Base-by-base conservation (phyloP, 2,113 vertebrate genomes). In the Grantiella picta region DNA sequence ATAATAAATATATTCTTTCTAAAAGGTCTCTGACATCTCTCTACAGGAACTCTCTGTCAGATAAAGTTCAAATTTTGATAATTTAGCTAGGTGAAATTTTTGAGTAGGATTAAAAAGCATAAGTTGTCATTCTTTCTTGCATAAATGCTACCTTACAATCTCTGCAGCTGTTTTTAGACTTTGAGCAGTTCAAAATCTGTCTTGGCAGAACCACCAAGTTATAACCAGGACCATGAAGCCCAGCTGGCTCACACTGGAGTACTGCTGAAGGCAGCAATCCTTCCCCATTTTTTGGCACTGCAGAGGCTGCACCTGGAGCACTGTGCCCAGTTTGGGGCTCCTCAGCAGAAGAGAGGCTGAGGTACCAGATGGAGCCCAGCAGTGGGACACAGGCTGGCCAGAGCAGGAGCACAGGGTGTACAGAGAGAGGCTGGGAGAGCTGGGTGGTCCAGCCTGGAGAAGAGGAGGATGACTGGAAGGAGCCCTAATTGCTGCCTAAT, bases 1-100 rank as follows among this genome's bases (percentile, higher is more conserved):
- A 89, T 79, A 76, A 84, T 52, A 91, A 91, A 71, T 82, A 77
- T 12, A 59, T 69, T 85, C 42, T 82, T 88, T 33, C 78, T 92
- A 49, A 87, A 79, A 92, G 57, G 65, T 75, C 77, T 91, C 52
- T 89, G 86, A 79, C 47, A 92, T 78, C 49, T 49, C 63, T 83
- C 65, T 69, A 13, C 36, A 81, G 89, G 72, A 94, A 49, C 40
- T 44, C 35, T 77, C 52, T 84, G 60, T 68, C 83, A 89, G 72
- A 76, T 57, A 63, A 90, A 92, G 49, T 92, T 94, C 70, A 88
- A 12, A 77, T 93, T 88, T 88, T 72, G n/a, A 76, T 89, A 84
- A 82, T 94, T 84, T 76, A 86, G 33, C 29, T 81, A 84, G 77
- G 44, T 77, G 70, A 89, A 94, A 70, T 18, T 84, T 90, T 60